A percentile compares a stretch with the other conserved stretches of the same genome.
Evolutionary conservation across 2,888 invertebrate genomes (phyloP).

Genomic region (Xestia c-nigrum): DNA sequence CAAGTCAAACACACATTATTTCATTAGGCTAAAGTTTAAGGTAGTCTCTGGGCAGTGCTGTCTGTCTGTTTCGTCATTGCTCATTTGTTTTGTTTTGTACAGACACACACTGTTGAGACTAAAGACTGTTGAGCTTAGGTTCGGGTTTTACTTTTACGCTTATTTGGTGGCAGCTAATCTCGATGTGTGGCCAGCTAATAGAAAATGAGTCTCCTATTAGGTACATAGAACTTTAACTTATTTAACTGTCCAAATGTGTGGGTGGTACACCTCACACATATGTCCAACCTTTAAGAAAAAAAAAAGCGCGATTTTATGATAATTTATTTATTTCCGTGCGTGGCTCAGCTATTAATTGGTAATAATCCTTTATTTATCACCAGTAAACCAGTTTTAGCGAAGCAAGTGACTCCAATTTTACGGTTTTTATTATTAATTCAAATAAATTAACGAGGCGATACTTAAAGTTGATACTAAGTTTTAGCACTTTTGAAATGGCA

Average conservation of each 20-base stretch:
- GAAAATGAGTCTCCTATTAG: not conserved
- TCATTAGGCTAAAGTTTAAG: too few relatives aligned
- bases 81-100: not conserved
- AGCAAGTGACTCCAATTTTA: not conserved
- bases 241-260: too few relatives aligned
- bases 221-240: not conserved
- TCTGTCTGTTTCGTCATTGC: not conserved
- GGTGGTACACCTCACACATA: too few relatives aligned
- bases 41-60: too few relatives aligned
- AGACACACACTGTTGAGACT: too few relatives aligned
- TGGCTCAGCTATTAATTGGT: not conserved
- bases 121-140: too few relatives aligned
- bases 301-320: not conserved
- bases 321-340: not conserved
- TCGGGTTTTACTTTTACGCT: not conserved
- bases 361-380: not conserved
- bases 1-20: not conserved
- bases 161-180: not conserved
- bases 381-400: constrained; percentile 8
- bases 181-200: too few relatives aligned
- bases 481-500: not conserved
- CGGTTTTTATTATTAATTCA: not conserved
- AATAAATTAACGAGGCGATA: not conserved
- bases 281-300: not conserved
- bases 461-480: not conserved